phyloP scores from a whole-genome alignment of 2,888 invertebrate species.

The Osmoderma eremita region DNA sequence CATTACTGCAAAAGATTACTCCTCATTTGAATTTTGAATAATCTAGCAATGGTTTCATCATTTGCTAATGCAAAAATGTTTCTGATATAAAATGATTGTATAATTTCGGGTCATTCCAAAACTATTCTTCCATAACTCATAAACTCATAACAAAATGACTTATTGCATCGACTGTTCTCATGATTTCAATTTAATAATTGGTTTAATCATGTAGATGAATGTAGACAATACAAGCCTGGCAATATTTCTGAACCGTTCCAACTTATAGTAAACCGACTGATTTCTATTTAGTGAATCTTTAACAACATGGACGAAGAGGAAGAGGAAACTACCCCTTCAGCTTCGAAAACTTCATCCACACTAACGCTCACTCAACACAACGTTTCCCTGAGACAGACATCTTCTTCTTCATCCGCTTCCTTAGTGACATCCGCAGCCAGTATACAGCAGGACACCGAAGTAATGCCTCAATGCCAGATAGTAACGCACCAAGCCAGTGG shows the following conservation, averaged over 20 bases:
- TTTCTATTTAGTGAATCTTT: constrained; percentile 15
- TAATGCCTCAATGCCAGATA: constrained; percentile 62
- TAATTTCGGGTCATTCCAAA: no score
- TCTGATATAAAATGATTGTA: no score
- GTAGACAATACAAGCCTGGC: constrained; percentile 13
- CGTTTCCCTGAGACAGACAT: constrained; percentile 52
- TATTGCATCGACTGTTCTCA: no score
- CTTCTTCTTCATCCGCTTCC: constrained; percentile 49
- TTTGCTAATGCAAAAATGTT: no score
- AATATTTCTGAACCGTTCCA: background rate
- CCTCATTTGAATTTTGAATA: no score
- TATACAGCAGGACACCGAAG: constrained; percentile 41
- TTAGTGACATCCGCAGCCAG: constrained; percentile 45
- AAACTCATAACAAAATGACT: no score
- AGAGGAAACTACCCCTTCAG: constrained; percentile 58
- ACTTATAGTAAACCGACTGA: background rate
- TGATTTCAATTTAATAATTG: no score
- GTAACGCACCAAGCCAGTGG: constrained; percentile 67
- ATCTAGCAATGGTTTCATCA: no score
- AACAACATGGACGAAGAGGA: constrained; percentile 60
- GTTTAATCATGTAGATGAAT: no score
- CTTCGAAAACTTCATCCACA: constrained; percentile 60
- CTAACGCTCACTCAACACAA: constrained; percentile 60
- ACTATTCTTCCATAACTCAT: no score
- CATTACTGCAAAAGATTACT: no score